Base-by-base conservation (phyloP, 2,888 invertebrate genomes). In the Agrotis segetum region DNA sequence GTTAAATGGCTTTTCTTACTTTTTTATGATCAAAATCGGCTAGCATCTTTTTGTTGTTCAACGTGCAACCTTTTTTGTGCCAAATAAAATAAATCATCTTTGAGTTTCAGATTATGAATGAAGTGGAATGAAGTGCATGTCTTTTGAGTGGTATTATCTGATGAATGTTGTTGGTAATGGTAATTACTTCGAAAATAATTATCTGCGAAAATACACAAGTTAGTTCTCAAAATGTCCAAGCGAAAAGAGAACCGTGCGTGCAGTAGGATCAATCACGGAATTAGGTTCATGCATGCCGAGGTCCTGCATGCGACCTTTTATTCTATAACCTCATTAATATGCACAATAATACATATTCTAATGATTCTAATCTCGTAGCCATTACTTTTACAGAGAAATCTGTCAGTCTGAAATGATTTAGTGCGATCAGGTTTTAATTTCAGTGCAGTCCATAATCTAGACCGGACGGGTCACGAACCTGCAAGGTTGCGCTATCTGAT, bases 391-490 rank as follows among this genome's bases (percentile, higher is more conserved):
- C 75, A 74, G 61, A 50, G 65, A 56, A 77, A 62, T 73, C 67
- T 44, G 70, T 58, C 58, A 65, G 61, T 46, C 67, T 72, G 64
- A 63, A 71, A 76, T 81, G 59, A 77, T 63, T 69, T 63, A 71
- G 44, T 67, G 40, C 59, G 49, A 58, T 63, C 56, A 56, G 46
- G 71, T 49, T 75, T 69, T 66, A 56, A 82, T 78, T 80, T 79
- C 65, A 64, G 56, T 63, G 17, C 34, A 61, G 64, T 71, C n/a
- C 64, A 55, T 52, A 56, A 67, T 34, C 69, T 72, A 72, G 74
- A 74, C 50, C 60, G 40, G 66, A 29, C 67, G 21, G 73, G 83
- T 81, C 83, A 84, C 83, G 83, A 85, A 68, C 58, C 47, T n/a
- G 21, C 72, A 70, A 80, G 71, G 80, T 63, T 55, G n/a, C 11